phyloP scores from a whole-genome alignment of 2,797 vertebrate genomes.

The Sphenodon punctatus region DNA sequence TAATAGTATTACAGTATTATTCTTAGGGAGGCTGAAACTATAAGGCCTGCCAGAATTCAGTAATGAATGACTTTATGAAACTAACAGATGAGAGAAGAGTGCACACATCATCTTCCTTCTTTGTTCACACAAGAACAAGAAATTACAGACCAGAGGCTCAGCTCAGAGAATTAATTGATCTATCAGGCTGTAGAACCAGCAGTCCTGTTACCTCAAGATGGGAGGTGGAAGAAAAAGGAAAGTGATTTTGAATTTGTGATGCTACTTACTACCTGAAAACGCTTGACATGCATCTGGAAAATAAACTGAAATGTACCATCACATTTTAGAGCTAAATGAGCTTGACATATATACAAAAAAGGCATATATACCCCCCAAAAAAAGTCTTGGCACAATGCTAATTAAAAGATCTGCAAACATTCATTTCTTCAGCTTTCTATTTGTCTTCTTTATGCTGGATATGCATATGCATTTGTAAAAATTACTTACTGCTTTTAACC shows the following conservation, averaged over 20 bases:
- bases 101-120: neutral
- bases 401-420: neutral
- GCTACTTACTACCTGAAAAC: neutral
- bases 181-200: neutral
- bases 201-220: neutral
- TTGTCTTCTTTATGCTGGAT: neutral
- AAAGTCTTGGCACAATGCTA: neutral
- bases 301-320: neutral
- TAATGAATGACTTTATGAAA: neutral
- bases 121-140: neutral
- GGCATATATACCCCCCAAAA: neutral
- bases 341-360: too few relatives aligned
- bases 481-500: neutral
- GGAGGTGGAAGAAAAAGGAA: neutral
- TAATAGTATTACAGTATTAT: neutral
- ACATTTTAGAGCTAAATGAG: neutral
- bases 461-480: neutral
- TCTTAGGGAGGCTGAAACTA: neutral
- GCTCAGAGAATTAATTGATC: neutral
- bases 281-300: neutral
- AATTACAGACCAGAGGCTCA: neutral
- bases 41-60: slow-evolving; percentile 6
- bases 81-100: neutral
- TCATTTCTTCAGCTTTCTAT: accelerated
- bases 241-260: neutral